Percentiles rank a stretch among this genome's conserved stretches.
phyloP scores from a whole-genome alignment of 2,797 vertebrate species.

The Sebastes steindachneri region DNA sequence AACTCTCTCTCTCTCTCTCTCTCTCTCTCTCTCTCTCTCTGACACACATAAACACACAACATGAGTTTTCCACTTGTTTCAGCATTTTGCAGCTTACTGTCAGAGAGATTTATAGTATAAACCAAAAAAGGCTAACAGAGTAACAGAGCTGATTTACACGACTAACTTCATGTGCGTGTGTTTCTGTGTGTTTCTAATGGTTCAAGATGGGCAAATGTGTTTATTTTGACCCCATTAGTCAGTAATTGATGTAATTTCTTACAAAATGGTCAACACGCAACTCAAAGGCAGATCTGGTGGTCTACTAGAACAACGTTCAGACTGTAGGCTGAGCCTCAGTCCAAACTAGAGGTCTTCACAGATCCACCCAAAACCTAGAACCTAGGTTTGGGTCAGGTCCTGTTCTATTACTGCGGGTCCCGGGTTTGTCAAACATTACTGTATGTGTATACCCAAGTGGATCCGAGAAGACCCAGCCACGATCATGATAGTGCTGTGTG shows the following conservation, averaged over 20 bases:
- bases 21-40: no score
- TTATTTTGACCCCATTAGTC: not conserved
- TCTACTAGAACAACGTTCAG: not conserved
- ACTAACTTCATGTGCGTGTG: not conserved
- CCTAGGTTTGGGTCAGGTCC: not conserved
- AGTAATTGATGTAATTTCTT: not conserved
- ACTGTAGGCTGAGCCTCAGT: not conserved
- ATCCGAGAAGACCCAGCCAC: not conserved
- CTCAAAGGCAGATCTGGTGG: not conserved
- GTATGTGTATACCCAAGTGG: not conserved
- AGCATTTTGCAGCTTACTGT: constrained; percentile 32
- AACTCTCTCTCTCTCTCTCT: not conserved
- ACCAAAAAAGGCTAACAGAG: not conserved
- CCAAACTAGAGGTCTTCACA: not conserved
- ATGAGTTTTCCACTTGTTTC: constrained; percentile 42
- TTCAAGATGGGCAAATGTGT: not conserved
- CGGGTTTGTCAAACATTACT: not conserved
- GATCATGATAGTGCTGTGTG: not conserved
- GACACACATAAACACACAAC: constrained; percentile 11
- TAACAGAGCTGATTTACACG: constrained; percentile 13
- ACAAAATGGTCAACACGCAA: not conserved
- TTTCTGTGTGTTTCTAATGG: not conserved
- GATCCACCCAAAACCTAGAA: not conserved
- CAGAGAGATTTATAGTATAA: constrained; percentile 15
- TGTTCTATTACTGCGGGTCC: not conserved